These are phyloP conservation scores for Notothenia rossii DNA, from an alignment of 2,113 vertebrate genomes.

Conservation along the genomic window DNA sequence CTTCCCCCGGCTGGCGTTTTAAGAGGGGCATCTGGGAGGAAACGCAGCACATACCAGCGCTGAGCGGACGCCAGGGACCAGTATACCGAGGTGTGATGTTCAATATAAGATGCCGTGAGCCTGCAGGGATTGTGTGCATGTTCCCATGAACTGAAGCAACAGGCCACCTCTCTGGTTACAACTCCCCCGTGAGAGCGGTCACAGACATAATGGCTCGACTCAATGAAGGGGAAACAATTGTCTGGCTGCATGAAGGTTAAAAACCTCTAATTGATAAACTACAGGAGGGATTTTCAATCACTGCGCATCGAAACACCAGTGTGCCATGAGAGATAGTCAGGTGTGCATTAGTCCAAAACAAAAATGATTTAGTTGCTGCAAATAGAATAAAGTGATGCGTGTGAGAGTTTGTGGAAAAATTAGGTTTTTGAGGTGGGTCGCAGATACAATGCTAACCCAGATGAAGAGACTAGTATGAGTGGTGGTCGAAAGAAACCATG, in stretches of 20 bases:
- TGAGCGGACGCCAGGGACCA: constrained; percentile 34
- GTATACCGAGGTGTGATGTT: constrained; percentile 61
- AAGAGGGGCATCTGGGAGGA: constrained; percentile 74
- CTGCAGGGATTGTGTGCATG: constrained; percentile 18
- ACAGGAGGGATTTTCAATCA: too few species aligned
- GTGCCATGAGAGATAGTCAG: too few species aligned
- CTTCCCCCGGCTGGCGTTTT: constrained; percentile 63
- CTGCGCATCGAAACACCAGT: too few species aligned
- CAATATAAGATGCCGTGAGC: constrained; percentile 35
- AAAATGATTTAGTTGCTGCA: too few species aligned
- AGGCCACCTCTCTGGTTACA: constrained; percentile 17
- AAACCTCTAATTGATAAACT: constrained; percentile 47
- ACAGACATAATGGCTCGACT: constrained; percentile 1
- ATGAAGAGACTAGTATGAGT: too few species aligned
- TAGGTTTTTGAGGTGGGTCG: too few species aligned
- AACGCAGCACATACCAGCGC: constrained; percentile 62
- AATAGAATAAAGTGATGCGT: too few species aligned
- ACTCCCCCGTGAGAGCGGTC: not conserved
- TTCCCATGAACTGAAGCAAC: constrained; percentile 50
- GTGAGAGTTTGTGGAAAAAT: too few species aligned
- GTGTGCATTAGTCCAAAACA: too few species aligned
- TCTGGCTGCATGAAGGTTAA: constrained; percentile 4
- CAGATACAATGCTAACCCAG: too few species aligned
- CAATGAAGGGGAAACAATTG: constrained; percentile 1
- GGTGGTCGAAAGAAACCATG: too few species aligned